Conservation (phyloP, 2,888 invertebrate genomes). For the Pyrgus malvae region DNA sequence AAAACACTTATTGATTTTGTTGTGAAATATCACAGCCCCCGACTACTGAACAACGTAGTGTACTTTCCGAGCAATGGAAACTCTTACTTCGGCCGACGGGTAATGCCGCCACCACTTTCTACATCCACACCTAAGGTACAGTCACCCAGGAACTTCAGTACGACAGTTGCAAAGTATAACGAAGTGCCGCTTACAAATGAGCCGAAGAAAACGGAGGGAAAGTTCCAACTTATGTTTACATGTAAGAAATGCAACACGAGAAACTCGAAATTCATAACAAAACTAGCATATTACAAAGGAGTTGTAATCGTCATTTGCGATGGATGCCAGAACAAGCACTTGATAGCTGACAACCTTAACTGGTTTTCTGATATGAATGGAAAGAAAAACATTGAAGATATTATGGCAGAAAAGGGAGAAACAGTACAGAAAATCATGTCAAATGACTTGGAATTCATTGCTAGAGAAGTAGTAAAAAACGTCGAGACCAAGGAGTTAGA, state of each 20-base stretch:
- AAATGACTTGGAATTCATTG: slow-evolving; percentile 74
- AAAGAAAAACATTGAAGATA: slow-evolving; percentile 94
- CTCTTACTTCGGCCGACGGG: slow-evolving; percentile 66
- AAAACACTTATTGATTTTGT: slow-evolving; percentile 72
- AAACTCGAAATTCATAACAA: slow-evolving; percentile 91
- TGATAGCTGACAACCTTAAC: slow-evolving; percentile 97
- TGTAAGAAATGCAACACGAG: slow-evolving; percentile 93
- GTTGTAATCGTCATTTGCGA: slow-evolving; percentile 96
- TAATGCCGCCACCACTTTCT: slow-evolving; percentile 50
- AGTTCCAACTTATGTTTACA: slow-evolving; percentile 89
- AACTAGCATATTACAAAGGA: slow-evolving; percentile 92
- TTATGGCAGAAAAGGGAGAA: slow-evolving; percentile 94
- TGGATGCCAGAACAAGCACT: slow-evolving; percentile 93
- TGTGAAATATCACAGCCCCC: slow-evolving; percentile 70
- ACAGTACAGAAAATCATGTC: slow-evolving; percentile 83
- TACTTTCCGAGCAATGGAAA: slow-evolving; percentile 74
- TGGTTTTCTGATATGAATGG: slow-evolving; percentile 94
- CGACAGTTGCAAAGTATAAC: slow-evolving; percentile 48
- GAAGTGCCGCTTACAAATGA: slow-evolving; percentile 47
- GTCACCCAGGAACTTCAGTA: slow-evolving; percentile 61
- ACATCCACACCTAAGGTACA: slow-evolving; percentile 58
- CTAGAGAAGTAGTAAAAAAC: slow-evolving; percentile 55
- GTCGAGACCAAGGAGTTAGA: slow-evolving; percentile 41
- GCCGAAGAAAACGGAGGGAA: slow-evolving; percentile 64
- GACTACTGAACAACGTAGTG: slow-evolving; percentile 66